These are phyloP conservation scores for Apistogramma diplotaenia DNA, from an alignment of 2,113 vertebrate genomes.

Conservation along the genomic window DNA sequence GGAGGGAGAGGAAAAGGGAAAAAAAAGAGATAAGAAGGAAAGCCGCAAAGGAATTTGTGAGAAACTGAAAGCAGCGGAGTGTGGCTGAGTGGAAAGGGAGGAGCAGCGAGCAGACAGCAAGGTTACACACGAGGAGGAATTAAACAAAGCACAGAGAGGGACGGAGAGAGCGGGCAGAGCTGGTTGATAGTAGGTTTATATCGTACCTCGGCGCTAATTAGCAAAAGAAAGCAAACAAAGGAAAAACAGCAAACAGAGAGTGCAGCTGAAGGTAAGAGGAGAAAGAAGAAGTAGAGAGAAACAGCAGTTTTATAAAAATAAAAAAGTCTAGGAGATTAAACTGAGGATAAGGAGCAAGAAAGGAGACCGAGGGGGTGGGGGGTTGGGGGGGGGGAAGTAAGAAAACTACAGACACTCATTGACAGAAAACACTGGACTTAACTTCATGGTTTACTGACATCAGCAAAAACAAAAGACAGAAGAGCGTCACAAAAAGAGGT, in stretches of 20 bases:
- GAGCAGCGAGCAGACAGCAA: constrained; percentile 47
- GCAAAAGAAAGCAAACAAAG: constrained; percentile 32
- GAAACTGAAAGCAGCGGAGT: constrained; percentile 53
- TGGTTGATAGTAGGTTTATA: constrained; percentile 6
- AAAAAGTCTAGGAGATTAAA: constrained; percentile 28
- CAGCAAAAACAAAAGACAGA: constrained; percentile 52
- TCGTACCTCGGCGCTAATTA: constrained; percentile 30
- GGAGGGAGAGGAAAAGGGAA: background rate
- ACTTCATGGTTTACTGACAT: constrained; percentile 51
- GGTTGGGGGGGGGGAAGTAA: background rate
- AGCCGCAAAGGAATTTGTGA: constrained; percentile 61
- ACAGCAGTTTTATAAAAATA: constrained; percentile 4
- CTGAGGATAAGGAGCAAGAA: constrained; percentile 30
- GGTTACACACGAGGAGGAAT: constrained; percentile 53
- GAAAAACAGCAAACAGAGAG: constrained; percentile 12
- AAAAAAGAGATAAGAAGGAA: constrained; percentile 52
- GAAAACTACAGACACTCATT: constrained; percentile 58
- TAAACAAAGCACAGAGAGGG: constrained; percentile 33
- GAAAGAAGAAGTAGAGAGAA: constrained; percentile 29
- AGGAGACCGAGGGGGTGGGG: background rate
- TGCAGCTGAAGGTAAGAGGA: constrained; percentile 1
- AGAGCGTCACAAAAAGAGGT: constrained; percentile 40
- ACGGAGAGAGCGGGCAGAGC: constrained; percentile 38
- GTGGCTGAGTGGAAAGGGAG: constrained; percentile 60
- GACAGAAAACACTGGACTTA: constrained; percentile 46